Evolutionary conservation across 2,888 invertebrate genomes (phyloP), one percentile per base, ranked within the genome.

Genomic region (Criorhina ranunculi): DNA sequence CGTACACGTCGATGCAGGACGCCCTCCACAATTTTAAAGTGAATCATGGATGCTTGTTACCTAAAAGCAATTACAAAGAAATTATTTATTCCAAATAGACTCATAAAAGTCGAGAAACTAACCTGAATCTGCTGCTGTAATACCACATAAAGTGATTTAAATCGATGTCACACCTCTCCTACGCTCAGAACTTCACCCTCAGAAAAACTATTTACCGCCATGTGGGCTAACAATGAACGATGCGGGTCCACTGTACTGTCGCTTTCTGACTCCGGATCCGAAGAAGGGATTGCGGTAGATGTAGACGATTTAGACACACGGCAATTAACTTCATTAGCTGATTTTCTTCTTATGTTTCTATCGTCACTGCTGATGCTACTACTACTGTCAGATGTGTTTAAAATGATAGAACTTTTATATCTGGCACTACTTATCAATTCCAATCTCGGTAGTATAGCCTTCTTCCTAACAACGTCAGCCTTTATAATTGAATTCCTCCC

Each of bases 131-230:
- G 8, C 5, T 8, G 2, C 33, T 33, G 12, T 12, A 53, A 51
- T 4, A 29, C 24, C 11, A 0, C 4, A 29, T 6, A 4, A 53
- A 31, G n/a, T 7, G 15, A 4, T n/a, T 17, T 17, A 46, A 33
- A 17, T 35, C 6, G 12, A n/a, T 11, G 2, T 69, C 29, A 76
- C 7, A 77, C 33, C 37, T 82, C 70, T 1, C 78, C 82, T 7
- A 73, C 5, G 31, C 82, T 78, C 7, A 59, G 44, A 5, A 83
- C 62, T n/a, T 83, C 82, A 1, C 82, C 82, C 0, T 83, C 78
- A 8, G 82, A 83, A 2, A 15, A 55, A 40, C 49, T 62, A 17
- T 8, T 67, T 3, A 0, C 9, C 9, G 17, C 5, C 8, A 2
- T 29, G 8, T 33, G 8, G 9, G 5, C 8, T n/a, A 8, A 31